Percentiles rank a stretch among this genome's conserved stretches.
Conservation (phyloP, 1,140 invertebrate species). For the Neoseiulus cucumeris region DNA sequence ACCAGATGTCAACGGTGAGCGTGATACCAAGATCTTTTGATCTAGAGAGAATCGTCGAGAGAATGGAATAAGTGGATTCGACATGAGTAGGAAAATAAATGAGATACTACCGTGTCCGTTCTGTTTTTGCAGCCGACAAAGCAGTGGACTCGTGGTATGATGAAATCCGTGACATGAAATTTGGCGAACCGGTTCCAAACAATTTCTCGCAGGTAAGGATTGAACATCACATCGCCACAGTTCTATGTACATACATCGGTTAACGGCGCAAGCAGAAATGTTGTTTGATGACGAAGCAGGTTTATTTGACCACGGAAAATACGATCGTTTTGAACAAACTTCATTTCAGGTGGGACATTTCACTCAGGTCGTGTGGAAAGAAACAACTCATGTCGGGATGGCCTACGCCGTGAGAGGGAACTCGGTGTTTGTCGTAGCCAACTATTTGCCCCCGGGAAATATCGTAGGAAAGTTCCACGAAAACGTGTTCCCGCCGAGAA, state of each 20-base stretch:
- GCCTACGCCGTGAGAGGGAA: slow-evolving; percentile 52
- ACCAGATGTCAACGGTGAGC: neutral
- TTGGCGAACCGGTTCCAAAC: neutral
- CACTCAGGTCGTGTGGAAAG: slow-evolving; percentile 71
- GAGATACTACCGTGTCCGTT: neutral
- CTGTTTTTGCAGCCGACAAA: neutral
- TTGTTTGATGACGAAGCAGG: neutral
- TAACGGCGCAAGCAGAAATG: neutral
- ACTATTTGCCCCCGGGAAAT: slow-evolving; percentile 57
- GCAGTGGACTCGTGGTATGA: slow-evolving; percentile 3
- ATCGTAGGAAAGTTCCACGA: slow-evolving; percentile 47
- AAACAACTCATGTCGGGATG: slow-evolving; percentile 51
- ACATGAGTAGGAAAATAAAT: neutral
- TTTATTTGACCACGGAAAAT: neutral
- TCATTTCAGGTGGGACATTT: slow-evolving; percentile 42
- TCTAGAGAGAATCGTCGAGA: neutral
- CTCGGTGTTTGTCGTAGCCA: slow-evolving; percentile 43
- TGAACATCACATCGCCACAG: neutral
- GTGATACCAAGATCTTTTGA: neutral
- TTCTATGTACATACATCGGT: neutral
- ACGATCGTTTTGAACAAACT: neutral
- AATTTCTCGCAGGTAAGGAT: neutral
- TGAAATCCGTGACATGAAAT: neutral
- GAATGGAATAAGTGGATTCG: neutral
- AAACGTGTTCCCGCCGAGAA: slow-evolving; percentile 48